Percentiles rank a stretch among this genome's conserved stretches.
These are phyloP conservation scores for Amitus sp. DNA, from an alignment of 2,888 invertebrate species.

Conservation along the genomic window DNA sequence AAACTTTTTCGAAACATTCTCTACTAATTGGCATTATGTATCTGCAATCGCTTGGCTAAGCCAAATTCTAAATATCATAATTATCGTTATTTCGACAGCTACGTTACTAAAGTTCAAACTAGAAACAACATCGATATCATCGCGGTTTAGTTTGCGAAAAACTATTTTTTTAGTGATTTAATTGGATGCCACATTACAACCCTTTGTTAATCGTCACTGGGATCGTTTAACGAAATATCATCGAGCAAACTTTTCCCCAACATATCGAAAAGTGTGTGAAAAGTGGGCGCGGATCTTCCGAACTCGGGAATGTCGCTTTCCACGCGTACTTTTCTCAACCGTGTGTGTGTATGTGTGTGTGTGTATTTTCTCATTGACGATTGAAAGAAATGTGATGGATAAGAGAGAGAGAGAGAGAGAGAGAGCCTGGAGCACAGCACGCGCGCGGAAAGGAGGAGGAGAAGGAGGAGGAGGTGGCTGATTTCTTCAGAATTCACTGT, in stretches of 20 bases:
- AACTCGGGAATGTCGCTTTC: conserved; percentile 14
- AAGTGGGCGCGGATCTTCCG: conserved; percentile 2
- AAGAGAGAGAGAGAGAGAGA: too few relatives aligned
- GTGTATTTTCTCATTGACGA: too few relatives aligned
- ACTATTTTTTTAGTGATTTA: too few relatives aligned
- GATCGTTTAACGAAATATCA: too few relatives aligned
- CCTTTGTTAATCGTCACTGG: not conserved
- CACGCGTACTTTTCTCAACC: conserved; percentile 46
- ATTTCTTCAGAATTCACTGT: conserved; percentile 71
- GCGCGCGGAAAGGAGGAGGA: too few relatives aligned
- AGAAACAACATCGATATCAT: conserved; percentile 4
- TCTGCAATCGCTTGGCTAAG: not conserved
- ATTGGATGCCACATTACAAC: too few relatives aligned
- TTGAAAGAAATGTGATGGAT: too few relatives aligned
- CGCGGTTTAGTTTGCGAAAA: not conserved
- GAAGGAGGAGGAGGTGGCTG: too few relatives aligned
- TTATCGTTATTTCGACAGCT: not conserved
- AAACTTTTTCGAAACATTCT: not conserved
- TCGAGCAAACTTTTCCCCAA: not conserved
- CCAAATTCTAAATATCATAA: not conserved
- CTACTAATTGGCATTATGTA: not conserved
- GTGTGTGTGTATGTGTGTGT: too few relatives aligned
- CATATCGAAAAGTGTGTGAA: not conserved
- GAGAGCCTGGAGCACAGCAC: too few relatives aligned
- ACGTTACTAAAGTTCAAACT: not conserved